These are phyloP conservation scores for Ramphastos sulfuratus DNA, from an alignment of 2,113 vertebrate species.

Conservation along the genomic window DNA sequence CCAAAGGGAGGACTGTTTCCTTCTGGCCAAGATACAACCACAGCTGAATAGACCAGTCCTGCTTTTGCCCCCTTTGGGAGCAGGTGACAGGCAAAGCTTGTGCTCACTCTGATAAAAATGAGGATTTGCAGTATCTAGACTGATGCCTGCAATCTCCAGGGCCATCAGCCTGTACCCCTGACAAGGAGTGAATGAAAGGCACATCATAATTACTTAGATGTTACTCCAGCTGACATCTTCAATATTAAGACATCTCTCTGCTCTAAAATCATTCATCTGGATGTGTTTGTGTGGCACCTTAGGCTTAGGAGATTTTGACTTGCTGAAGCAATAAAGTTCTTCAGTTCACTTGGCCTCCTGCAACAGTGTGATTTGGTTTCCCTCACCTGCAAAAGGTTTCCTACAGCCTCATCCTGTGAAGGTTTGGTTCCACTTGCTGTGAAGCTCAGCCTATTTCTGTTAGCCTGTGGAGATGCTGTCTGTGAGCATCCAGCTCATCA, in stretches of 20 bases:
- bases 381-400: neutral
- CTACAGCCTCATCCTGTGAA: neutral
- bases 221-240: conserved; percentile 5
- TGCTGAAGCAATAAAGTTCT: neutral
- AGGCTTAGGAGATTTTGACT: neutral
- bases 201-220: conserved; percentile 21
- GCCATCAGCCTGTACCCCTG: conserved; percentile 13
- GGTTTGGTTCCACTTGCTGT: neutral
- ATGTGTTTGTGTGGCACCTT: neutral
- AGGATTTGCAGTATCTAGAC: neutral
- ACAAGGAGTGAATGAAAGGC: conserved; percentile 32
- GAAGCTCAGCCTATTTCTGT: neutral
- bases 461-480: neutral
- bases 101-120: neutral
- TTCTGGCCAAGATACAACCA: no score
- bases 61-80: neutral
- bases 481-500: neutral
- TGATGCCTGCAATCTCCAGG: conserved; percentile 23
- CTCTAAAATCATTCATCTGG: neutral
- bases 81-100: neutral
- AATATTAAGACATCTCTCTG: conserved; percentile 27
- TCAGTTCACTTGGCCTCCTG: neutral
- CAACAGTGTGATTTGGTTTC: neutral
- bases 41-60: no score
- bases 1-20: no score